These are phyloP conservation scores for Cliona cf. orientalis DNA, from an alignment of 37 sponge, comb jelly and placozoan genomes.

Conservation along the genomic window DNA sequence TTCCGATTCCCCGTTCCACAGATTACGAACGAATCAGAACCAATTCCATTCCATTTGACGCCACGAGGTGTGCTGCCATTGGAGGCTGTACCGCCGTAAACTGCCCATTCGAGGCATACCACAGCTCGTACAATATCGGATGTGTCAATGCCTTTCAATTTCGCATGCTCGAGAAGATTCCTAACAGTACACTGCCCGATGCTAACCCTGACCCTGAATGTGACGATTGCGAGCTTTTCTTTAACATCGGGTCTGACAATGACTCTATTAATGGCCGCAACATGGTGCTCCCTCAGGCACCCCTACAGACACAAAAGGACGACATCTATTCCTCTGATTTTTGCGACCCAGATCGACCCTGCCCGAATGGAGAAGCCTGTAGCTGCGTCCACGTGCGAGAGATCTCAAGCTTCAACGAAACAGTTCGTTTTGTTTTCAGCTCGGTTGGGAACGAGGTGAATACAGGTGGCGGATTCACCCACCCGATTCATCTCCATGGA, in stretches of 20 bases:
- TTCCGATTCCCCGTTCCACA: conserved; percentile 1
- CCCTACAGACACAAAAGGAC: conserved; percentile 22
- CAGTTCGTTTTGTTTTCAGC: conserved; percentile 25
- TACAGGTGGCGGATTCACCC: conserved; percentile 3
- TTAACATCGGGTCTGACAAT: conserved; percentile 49
- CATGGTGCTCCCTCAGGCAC: conserved; percentile 16
- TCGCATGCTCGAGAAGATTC: conserved; percentile 13
- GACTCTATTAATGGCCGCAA: conserved; percentile 6
- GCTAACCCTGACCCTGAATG: background rate
- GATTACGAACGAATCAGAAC: conserved; percentile 22
- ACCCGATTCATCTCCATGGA: conserved; percentile 84
- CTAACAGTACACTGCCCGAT: conserved; percentile 18
- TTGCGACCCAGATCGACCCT: background rate
- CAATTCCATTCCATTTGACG: conserved; percentile 7
- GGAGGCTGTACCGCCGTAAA: conserved; percentile 69
- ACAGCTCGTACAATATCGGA: conserved; percentile 41
- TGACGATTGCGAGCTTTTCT: conserved; percentile 33
- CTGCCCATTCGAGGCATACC: conserved; percentile 72
- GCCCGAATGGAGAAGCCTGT: background rate
- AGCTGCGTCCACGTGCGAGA: conserved; percentile 25
- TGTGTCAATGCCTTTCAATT: conserved; percentile 59
- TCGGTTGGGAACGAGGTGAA: conserved; percentile 16
- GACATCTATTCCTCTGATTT: background rate
- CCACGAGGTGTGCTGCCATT: background rate
- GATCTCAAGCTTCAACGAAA: conserved; percentile 1